Percentiles rank a stretch among this genome's conserved stretches.
phyloP scores from a whole-genome alignment of 2,888 invertebrate genomes.

The Caenorhabditis panamensis region DNA sequence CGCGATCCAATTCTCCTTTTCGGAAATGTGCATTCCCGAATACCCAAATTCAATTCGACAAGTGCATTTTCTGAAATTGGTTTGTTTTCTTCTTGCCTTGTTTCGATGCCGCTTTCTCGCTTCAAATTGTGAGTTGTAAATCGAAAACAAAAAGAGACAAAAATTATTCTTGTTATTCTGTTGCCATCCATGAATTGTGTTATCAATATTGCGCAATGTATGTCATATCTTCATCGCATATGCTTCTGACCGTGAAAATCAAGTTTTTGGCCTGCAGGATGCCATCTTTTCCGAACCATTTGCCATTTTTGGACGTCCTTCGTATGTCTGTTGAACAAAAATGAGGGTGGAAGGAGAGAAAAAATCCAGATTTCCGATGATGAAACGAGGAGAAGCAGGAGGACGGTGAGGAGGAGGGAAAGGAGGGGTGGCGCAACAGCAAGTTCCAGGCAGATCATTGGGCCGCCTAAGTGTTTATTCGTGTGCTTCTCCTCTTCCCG shows the following conservation, averaged over 20 bases:
- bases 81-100: background rate
- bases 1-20: background rate
- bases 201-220: constrained; percentile 50
- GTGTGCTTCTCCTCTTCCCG: constrained; percentile 45
- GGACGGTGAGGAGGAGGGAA: constrained; percentile 10
- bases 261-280: constrained; percentile 16
- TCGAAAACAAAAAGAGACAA: background rate
- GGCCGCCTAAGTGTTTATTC: constrained; percentile 55
- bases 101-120: background rate
- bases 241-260: constrained; percentile 33
- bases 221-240: constrained; percentile 29
- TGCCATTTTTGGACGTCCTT: constrained; percentile 47
- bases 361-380: constrained; percentile 53
- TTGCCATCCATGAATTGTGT: background rate
- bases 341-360: constrained; percentile 28
- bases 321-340: constrained; percentile 35
- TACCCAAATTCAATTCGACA: constrained; percentile 7
- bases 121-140: background rate
- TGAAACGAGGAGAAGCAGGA: constrained; percentile 19
- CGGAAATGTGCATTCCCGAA: background rate
- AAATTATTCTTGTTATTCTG: constrained; percentile 13
- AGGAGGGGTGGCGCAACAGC: constrained; percentile 63
- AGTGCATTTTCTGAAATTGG: constrained; percentile 12
- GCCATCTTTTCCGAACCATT: constrained; percentile 41
- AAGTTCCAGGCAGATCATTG: constrained; percentile 56